phyloP scores from a whole-genome alignment of 2,113 vertebrate genomes.

The Panthera uncia region DNA sequence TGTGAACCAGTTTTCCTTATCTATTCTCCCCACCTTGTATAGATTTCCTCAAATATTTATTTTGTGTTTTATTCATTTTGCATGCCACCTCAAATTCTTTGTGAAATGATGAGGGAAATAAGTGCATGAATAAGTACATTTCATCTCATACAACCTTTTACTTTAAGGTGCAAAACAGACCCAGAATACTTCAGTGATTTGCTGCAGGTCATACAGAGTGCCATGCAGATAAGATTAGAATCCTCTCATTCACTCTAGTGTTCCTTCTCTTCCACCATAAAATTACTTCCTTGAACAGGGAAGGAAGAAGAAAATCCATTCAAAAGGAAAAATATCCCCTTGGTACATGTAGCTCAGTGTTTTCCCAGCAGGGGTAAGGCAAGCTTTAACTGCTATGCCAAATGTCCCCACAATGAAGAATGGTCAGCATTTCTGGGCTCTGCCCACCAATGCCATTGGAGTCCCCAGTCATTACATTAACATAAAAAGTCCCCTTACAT shows the following conservation, averaged over 20 bases:
- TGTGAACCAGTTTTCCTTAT: not conserved
- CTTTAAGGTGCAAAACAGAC: not conserved
- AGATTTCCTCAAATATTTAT: not conserved
- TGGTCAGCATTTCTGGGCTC: not conserved
- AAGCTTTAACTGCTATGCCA: not conserved
- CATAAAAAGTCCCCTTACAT: not conserved
- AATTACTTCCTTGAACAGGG: not conserved
- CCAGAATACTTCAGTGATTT: not conserved
- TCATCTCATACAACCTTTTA: not conserved
- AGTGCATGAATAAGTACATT: not conserved
- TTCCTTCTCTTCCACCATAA: not conserved
- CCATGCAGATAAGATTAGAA: not conserved
- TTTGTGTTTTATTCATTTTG: not conserved
- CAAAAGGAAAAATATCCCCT: not conserved
- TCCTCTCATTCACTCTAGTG: not conserved
- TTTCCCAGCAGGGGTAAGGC: not conserved
- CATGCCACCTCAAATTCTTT: not conserved
- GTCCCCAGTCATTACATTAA: not conserved
- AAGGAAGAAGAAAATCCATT: not conserved
- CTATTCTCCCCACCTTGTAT: not conserved
- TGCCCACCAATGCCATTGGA: not conserved
- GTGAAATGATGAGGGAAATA: not conserved
- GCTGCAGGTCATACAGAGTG: not conserved
- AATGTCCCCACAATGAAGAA: not conserved
- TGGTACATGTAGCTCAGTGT: not conserved